Evolutionary conservation across 2,113 vertebrate species (phyloP), one percentile per base, ranked within the genome.

Genomic region (Tylochromis polylepis): DNA sequence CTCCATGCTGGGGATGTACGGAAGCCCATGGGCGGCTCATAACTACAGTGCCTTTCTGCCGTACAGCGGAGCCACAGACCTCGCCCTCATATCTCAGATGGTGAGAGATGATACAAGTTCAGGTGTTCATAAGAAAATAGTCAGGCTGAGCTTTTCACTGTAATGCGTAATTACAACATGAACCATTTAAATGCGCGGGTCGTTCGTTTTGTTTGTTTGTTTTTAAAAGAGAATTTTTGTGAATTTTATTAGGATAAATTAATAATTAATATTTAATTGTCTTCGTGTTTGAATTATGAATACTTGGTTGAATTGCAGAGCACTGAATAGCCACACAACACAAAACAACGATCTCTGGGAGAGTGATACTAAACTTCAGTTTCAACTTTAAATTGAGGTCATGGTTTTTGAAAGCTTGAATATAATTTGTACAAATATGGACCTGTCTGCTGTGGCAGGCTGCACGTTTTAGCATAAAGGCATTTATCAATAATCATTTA

Each of bases 21-120:
- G 97, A 41, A 96, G 95, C 79, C 98, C 98, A 15, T 99, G 98
- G 96, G 97, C 97, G 94, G 96, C 97, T 87, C 97, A 97, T 79
- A 97, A 96, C 96, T 99, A 99, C 95, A 97, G 98, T 97, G 98
- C 98, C 91, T 99, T 99, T 92, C 95, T 99, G 90, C 98, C 98
- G 93, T 99, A 99, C 96, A 97, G 97, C 96, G 97, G 96, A 88
- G 96, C 92, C 86, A 75, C 98, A 65, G 98, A 99, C 90, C 97
- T 99, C 94, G 97, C 97, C 85, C 97, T 99, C 91, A 97, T 99
- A 88, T 97, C 98, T n/a, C 98, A 99, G 91, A 98, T 99, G 98
- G 98, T 99, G 97, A 98, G 98, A 93, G 81, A 43, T 70, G 60
- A 41, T 34, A 8, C 2, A 53, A 18, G 81, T 80, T 87, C 67